Base-by-base conservation (phyloP, 2,113 vertebrate genomes). In the Lophochroa leadbeateri region DNA sequence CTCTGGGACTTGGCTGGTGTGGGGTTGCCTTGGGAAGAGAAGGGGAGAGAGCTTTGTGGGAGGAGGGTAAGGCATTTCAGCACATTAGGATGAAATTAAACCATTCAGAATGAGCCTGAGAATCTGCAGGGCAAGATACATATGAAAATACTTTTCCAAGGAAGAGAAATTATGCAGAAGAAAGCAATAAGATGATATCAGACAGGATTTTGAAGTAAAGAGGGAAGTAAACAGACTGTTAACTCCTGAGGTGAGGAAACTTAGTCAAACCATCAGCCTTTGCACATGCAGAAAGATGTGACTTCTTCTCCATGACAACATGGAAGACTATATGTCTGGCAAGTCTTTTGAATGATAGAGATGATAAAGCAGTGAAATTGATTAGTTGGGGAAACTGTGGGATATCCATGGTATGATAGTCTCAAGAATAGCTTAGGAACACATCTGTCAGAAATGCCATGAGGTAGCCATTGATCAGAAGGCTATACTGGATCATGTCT, bases 381-480 rank as follows among this genome's bases (percentile, higher is more conserved):
- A 39, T 74, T 46, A 39, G 7, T 4, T 83, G 31, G 47, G 19
- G 17, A 83, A 77, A 39, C 6, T 55, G 33, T 53, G 11, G 16
- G 3, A 27, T 81, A 41, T 44, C 10, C 4, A 2, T 82, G 14
- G 10, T 79, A 25, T 0, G 2, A n/a, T 35, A 67, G 4, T 28
- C 18, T 63, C 46, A 77, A 43, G 35, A 74, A 57, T 12, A 84
- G 35, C 10, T 86, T 65, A 39, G 29, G 33, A 89, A 23, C 15
- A 25, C 11, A 5, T 50, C 44, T 80, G 33, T 86, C 49, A 19
- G 41, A 41, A 74, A 52, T 35, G 9, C 16, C 16, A 13, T 37
- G 31, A 67, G 3, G 6, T 33, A 60, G 21, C 31, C 37, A 75
- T 88, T 8, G 5, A 9, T n/a, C 21, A 85, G 46, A 87, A 5